These are phyloP conservation scores for Lepidurus apus DNA, from an alignment of 1,140 invertebrate genomes.

Conservation along the genomic window DNA sequence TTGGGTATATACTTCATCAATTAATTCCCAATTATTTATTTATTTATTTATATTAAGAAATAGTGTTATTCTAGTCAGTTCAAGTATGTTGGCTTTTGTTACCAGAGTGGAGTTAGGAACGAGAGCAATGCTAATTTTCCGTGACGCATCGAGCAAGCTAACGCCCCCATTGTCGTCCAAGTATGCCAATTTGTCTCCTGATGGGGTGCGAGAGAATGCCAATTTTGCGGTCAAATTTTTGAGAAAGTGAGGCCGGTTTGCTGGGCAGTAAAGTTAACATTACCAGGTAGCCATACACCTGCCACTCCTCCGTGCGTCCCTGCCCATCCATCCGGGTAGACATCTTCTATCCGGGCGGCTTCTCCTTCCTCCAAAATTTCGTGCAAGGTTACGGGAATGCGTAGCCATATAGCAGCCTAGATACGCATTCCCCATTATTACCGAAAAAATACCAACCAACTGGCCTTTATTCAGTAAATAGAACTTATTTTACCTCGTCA, in stretches of 20 bases:
- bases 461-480: not conserved
- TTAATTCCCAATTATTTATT: not conserved
- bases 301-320: not conserved
- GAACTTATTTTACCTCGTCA: slow-evolving; percentile 23
- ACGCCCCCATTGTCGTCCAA: slow-evolving; percentile 6
- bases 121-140: not conserved
- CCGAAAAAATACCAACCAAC: not conserved
- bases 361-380: slow-evolving; percentile 26
- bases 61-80: not conserved
- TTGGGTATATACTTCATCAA: too few relatives aligned
- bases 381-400: slow-evolving; percentile 22
- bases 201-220: not conserved
- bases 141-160: not conserved
- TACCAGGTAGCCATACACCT: slow-evolving; percentile 17
- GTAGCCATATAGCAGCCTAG: slow-evolving; percentile 28
- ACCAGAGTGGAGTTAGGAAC: not conserved
- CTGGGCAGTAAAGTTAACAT: not conserved
- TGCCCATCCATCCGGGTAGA: not conserved
- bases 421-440: too few relatives aligned
- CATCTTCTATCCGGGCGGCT: not conserved
- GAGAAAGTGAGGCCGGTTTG: not conserved
- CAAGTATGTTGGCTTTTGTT: not conserved
- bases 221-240: not conserved
- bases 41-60: not conserved
- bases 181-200: slow-evolving; percentile 13